Evolutionary conservation across 2,113 vertebrate species (phyloP).

Genomic region (Sula dactylatra): DNA sequence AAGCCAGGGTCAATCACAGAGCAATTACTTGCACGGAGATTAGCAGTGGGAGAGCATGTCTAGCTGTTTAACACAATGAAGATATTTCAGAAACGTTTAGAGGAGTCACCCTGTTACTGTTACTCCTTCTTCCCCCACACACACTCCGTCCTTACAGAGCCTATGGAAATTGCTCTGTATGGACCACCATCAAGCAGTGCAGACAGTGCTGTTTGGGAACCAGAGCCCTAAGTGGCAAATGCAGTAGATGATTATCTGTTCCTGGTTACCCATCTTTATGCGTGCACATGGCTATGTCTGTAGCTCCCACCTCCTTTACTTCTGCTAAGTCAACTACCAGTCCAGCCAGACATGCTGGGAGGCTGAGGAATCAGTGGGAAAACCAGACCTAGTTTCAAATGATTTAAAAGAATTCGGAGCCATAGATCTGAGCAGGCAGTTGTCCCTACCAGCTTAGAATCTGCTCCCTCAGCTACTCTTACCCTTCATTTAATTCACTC

Average conservation of each 20-base stretch:
- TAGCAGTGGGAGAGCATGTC: not conserved
- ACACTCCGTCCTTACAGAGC: not conserved
- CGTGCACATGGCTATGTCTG: accelerated
- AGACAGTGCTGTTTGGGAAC: not conserved
- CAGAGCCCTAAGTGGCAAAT: not conserved
- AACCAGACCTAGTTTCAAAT: not conserved
- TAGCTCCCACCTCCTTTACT: not conserved
- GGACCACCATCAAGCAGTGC: not conserved
- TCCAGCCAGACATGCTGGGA: not conserved
- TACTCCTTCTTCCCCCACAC: not conserved
- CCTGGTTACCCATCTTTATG: not conserved
- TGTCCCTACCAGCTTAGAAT: not conserved
- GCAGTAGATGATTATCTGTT: not conserved
- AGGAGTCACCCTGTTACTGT: not conserved
- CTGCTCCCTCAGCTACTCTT: not conserved
- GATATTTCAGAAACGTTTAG: conserved; percentile 4
- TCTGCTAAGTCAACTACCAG: not conserved
- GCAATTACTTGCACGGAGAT: conserved; percentile 23
- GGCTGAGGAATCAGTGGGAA: not conserved
- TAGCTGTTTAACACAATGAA: conserved; percentile 31
- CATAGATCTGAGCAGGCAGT: not conserved
- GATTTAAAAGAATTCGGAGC: not conserved
- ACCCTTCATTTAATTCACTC: not conserved
- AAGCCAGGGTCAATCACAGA: conserved; percentile 11
- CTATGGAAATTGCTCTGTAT: not conserved